phyloP scores from a whole-genome alignment of 2,888 invertebrate species.

The Amblyteles armatorius region DNA sequence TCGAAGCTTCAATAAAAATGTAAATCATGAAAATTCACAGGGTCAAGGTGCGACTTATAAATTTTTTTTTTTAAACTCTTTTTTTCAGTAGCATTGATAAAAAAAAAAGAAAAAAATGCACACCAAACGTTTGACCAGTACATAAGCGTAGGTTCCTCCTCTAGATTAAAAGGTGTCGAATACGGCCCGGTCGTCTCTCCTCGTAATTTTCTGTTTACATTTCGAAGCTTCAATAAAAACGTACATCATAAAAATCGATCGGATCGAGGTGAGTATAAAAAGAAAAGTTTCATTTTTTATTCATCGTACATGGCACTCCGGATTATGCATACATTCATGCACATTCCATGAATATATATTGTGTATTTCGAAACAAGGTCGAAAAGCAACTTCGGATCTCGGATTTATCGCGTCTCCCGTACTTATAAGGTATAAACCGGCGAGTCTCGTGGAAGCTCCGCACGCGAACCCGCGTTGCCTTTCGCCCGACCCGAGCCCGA shows the following conservation, averaged over 20 bases:
- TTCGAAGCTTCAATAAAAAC: too few relatives aligned
- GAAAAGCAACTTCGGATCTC: slow-evolving; percentile 16
- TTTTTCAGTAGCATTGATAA: too few relatives aligned
- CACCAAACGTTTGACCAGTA: too few relatives aligned
- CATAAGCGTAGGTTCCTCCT: too few relatives aligned
- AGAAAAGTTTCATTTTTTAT: not conserved
- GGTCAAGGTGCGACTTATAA: too few relatives aligned
- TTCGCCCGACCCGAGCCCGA: slow-evolving; percentile 4
- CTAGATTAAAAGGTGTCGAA: too few relatives aligned
- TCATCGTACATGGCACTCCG: not conserved
- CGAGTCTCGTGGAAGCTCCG: slow-evolving; percentile 8
- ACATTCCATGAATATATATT: slow-evolving; percentile 11
- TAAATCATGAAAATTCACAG: too few relatives aligned
- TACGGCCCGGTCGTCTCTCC: too few relatives aligned
- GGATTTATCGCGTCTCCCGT: slow-evolving; percentile 44
- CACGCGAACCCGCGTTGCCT: slow-evolving; percentile 5
- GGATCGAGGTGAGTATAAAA: not conserved
- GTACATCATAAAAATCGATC: not conserved
- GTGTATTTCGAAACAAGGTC: slow-evolving; percentile 16
- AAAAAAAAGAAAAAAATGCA: too few relatives aligned
- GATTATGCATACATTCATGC: slow-evolving; percentile 3
- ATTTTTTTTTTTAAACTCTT: too few relatives aligned
- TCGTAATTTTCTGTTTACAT: not conserved
- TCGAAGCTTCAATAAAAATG: too few relatives aligned
- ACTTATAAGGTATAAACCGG: slow-evolving; percentile 44